A percentile compares a stretch with the other conserved stretches of the same genome.
These are phyloP conservation scores for Flexamia atlantica DNA, from an alignment of 2,888 invertebrate species.

Conservation along the genomic window DNA sequence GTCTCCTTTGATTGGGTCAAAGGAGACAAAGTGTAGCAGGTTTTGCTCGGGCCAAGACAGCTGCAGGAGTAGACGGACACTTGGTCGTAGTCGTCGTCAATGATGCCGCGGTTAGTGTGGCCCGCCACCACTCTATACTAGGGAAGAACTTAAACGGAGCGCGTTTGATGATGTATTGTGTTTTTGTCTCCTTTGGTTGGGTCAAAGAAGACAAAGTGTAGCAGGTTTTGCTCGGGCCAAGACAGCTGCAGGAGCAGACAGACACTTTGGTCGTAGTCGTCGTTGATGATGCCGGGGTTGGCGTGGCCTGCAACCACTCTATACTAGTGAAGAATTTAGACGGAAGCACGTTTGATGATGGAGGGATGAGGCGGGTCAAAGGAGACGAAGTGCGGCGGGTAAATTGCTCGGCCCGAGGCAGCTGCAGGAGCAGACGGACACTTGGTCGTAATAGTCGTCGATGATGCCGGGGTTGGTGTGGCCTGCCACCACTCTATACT, in stretches of 20 bases:
- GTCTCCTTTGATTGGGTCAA: slow-evolving; percentile 59
- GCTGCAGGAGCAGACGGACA: slow-evolving; percentile 75
- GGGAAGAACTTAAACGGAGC: slow-evolving; percentile 38
- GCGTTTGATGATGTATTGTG: too few species aligned
- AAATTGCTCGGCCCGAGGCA: slow-evolving; percentile 70
- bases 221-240: too few species aligned
- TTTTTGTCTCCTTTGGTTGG: too few species aligned
- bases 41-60: slow-evolving; percentile 70
- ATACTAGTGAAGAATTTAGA: neutral
- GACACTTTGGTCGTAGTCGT: too few species aligned
- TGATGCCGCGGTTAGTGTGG: slow-evolving; percentile 72
- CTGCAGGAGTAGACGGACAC: slow-evolving; percentile 76
- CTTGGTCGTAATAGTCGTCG: slow-evolving; percentile 73
- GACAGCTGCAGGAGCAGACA: too few species aligned
- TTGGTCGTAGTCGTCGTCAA: slow-evolving; percentile 74
- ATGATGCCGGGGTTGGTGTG: slow-evolving; percentile 73
- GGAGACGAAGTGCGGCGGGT: slow-evolving; percentile 51
- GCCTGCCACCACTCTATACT: slow-evolving; percentile 81
- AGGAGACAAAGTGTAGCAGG: slow-evolving; percentile 53
- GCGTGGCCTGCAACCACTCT: too few species aligned
- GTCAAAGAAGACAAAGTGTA: too few species aligned
- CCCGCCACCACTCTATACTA: too few species aligned
- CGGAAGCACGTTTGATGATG: slow-evolving; percentile 34
- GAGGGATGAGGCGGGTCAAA: slow-evolving; percentile 59
- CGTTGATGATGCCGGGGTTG: neutral